phyloP scores from a whole-genome alignment of 2,797 vertebrate species.

The Emys orbicularis region DNA sequence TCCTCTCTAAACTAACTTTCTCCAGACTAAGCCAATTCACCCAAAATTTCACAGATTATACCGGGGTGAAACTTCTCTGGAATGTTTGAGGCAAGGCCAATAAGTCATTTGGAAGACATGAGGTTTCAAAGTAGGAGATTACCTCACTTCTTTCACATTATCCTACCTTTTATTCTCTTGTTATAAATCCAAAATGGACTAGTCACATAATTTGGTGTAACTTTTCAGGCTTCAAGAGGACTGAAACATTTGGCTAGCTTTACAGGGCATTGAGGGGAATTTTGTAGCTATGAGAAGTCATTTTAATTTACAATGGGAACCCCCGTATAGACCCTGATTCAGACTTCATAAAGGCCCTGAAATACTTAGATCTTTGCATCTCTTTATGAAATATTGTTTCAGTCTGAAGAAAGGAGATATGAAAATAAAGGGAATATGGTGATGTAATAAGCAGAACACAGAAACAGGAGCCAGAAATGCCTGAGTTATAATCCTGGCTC shows the following conservation, averaged over 20 bases:
- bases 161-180: background rate
- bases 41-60: background rate
- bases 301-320: background rate
- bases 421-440: background rate
- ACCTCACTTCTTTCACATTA: background rate
- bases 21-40: background rate
- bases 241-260: background rate
- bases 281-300: background rate
- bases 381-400: background rate
- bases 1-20: background rate
- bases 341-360: background rate
- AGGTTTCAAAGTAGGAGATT: background rate
- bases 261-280: background rate
- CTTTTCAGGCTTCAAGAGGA: background rate
- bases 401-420: background rate
- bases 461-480: background rate
- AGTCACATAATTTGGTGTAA: background rate
- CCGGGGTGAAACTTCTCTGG: background rate
- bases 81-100: background rate
- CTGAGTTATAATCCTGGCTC: background rate
- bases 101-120: background rate
- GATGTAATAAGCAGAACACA: background rate
- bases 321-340: background rate
- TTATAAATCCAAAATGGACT: background rate
- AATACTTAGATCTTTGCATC: accelerated